phyloP scores from a whole-genome alignment of 2,113 vertebrate genomes.

The Asarcornis scutulata region DNA sequence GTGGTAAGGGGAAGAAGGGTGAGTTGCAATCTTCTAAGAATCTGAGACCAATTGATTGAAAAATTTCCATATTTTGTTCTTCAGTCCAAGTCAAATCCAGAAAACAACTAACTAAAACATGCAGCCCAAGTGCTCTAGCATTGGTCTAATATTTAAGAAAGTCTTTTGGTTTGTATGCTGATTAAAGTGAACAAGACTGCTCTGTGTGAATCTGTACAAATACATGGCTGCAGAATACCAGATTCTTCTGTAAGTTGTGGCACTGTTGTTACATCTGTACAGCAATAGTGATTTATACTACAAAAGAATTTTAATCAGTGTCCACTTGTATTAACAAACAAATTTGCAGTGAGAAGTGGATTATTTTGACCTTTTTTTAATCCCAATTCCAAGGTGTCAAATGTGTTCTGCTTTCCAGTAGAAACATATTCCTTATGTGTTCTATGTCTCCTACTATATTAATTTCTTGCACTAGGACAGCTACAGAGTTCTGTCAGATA shows the following conservation, averaged over 20 bases:
- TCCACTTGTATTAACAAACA: neutral
- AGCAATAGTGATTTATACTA: neutral
- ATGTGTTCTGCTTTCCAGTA: neutral
- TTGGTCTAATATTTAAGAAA: neutral
- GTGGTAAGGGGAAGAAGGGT: neutral
- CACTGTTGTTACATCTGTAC: neutral
- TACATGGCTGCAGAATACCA: neutral
- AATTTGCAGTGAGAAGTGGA: neutral
- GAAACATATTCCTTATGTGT: neutral
- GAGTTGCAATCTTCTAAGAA: neutral
- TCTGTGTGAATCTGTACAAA: neutral
- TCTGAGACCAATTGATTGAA: neutral
- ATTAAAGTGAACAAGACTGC: neutral
- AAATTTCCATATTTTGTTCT: neutral
- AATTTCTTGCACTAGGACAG: neutral
- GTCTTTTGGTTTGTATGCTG: neutral
- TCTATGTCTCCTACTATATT: neutral
- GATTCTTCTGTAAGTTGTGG: neutral
- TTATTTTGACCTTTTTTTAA: neutral
- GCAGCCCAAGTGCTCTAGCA: neutral
- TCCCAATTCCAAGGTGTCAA: neutral
- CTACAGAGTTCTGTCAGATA: neutral
- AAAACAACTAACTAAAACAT: neutral
- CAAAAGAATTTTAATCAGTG: neutral
- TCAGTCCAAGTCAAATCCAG: neutral